These are phyloP conservation scores for Sitodiplosis mosellana DNA, from an alignment of 1,140 invertebrate species.

Conservation along the genomic window DNA sequence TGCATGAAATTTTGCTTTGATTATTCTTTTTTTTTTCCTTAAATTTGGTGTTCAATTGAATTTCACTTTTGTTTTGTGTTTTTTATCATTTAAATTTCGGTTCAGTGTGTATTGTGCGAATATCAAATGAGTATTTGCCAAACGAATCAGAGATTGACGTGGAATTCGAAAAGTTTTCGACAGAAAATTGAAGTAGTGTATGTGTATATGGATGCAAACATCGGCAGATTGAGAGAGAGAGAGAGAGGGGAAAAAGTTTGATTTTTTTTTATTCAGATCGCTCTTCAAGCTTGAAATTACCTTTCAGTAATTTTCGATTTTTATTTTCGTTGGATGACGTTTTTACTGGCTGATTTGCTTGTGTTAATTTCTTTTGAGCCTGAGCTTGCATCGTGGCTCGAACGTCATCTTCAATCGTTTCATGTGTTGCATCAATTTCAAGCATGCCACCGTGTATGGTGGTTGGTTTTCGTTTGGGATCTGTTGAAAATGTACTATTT, in stretches of 20 bases:
- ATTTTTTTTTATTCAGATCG: too few species aligned
- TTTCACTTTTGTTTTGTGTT: not conserved
- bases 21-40: constrained; percentile 1
- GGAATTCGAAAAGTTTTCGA: too few species aligned
- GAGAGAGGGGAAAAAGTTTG: too few species aligned
- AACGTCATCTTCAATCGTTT: constrained; percentile 38
- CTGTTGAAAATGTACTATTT: constrained; percentile 48
- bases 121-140: too few species aligned
- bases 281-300: too few species aligned
- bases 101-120: too few species aligned
- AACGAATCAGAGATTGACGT: too few species aligned
- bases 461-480: constrained; percentile 40
- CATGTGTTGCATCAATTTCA: constrained; percentile 49
- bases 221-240: too few species aligned
- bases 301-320: constrained; percentile 6
- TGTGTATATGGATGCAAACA: too few species aligned
- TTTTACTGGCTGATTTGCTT: too few species aligned
- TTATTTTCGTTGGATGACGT: constrained; percentile 5
- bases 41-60: not conserved
- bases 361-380: not conserved
- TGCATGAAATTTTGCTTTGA: too few species aligned
- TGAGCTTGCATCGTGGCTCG: constrained; percentile 9
- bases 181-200: too few species aligned
- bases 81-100: not conserved
- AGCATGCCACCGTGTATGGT: constrained; percentile 55